A percentile compares a stretch with the other conserved stretches of the same genome.
phyloP scores from a whole-genome alignment of 2,888 invertebrate genomes.

The Acheta domesticus region DNA sequence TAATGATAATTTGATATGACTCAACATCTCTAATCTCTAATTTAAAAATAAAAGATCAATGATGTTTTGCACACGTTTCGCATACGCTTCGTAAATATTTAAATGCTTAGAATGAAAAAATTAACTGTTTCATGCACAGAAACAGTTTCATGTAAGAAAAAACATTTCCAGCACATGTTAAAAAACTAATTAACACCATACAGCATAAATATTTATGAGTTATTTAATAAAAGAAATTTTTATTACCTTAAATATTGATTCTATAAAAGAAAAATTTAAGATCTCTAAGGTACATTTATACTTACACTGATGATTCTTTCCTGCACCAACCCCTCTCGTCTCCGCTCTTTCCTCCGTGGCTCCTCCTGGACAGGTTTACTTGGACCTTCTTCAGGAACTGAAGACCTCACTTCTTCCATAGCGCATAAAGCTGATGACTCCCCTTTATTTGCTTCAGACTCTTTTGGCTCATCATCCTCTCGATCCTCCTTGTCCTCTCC shows the following conservation, averaged over 20 bases:
- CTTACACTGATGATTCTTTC: slow-evolving; percentile 65
- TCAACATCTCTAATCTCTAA: no score
- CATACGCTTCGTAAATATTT: no score
- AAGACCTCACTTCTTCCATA: slow-evolving; percentile 21
- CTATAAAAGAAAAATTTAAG: no score
- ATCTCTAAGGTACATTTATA: slow-evolving; percentile 37
- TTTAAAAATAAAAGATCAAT: no score
- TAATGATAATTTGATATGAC: no score
- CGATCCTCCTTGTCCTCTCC: slow-evolving; percentile 43
- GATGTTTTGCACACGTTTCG: no score
- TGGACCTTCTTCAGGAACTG: not conserved
- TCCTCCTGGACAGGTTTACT: slow-evolving; percentile 24
- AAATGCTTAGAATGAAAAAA: no score
- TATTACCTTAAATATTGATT: no score
- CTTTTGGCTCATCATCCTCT: slow-evolving; percentile 46
- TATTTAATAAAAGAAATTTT: no score
- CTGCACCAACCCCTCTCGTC: slow-evolving; percentile 55
- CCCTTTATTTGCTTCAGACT: slow-evolving; percentile 37
- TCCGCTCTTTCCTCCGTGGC: slow-evolving; percentile 34
- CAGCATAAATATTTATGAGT: not conserved
- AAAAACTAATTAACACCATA: not conserved
- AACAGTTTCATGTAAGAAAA: not conserved
- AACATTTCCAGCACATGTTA: not conserved
- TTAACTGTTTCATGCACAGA: not conserved
- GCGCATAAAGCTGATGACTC: slow-evolving; percentile 43